Percentiles rank a stretch among this genome's conserved stretches.
phyloP scores from a whole-genome alignment of 2,797 vertebrate genomes.

The Gallirallus australis region DNA sequence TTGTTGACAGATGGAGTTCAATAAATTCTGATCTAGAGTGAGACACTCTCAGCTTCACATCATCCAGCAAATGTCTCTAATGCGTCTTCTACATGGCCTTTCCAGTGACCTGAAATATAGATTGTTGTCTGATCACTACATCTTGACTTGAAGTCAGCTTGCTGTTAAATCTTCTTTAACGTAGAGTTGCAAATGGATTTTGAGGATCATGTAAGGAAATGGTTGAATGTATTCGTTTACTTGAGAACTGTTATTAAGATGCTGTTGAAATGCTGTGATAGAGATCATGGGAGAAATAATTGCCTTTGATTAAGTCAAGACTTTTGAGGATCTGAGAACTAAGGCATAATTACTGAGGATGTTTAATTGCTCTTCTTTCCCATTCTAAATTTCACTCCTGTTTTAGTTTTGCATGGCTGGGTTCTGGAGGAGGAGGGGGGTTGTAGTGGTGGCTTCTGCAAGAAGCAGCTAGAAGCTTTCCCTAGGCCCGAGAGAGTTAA shows the following conservation, averaged over 20 bases:
- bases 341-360: background rate
- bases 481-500: too few species aligned
- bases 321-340: background rate
- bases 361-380: background rate
- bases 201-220: background rate
- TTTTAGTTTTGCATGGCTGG: too few species aligned
- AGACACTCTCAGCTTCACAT: constrained; percentile 28
- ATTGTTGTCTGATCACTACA: background rate
- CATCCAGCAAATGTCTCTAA: constrained; percentile 31
- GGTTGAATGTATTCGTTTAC: background rate
- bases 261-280: background rate
- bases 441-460: too few species aligned
- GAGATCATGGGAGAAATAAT: background rate
- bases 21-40: constrained; percentile 64
- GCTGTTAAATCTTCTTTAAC: background rate
- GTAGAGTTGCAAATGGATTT: background rate
- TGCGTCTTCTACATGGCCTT: background rate
- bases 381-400: background rate
- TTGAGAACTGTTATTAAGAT: background rate
- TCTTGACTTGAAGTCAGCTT: background rate
- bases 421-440: too few species aligned
- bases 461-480: too few species aligned
- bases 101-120: constrained; percentile 14
- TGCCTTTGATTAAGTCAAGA: background rate
- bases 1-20: constrained; percentile 40